These are phyloP conservation scores for Oscheius sp. DNA, from an alignment of 2,888 invertebrate genomes.

Conservation along the genomic window DNA sequence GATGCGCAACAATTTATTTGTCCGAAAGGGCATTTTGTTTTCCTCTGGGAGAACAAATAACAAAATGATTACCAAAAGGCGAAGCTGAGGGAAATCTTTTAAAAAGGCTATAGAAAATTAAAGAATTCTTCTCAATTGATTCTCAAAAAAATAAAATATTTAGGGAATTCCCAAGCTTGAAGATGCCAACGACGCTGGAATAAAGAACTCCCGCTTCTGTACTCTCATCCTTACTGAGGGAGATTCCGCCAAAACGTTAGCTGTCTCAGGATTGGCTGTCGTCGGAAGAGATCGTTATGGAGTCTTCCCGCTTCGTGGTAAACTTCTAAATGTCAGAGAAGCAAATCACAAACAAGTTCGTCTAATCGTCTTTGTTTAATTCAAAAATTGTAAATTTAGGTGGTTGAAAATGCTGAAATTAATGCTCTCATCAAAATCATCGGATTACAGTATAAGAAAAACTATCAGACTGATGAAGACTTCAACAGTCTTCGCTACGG, in stretches of 20 bases:
- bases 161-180: conserved; percentile 83
- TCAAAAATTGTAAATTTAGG: conserved; percentile 74
- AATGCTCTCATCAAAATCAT: conserved; percentile 94
- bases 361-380: neutral
- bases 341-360: conserved; percentile 87
- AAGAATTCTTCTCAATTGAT: too few species aligned
- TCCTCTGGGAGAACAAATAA: neutral
- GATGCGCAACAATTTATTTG: conserved; percentile 10
- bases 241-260: conserved; percentile 98
- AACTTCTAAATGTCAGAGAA: conserved; percentile 94
- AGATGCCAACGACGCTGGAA: conserved; percentile 96
- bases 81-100: conserved; percentile 6
- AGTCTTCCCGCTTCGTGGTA: conserved; percentile 94
- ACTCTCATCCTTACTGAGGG: conserved; percentile 98
- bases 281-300: conserved; percentile 78
- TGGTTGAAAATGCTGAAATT: conserved; percentile 95
- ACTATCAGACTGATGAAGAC: conserved; percentile 85
- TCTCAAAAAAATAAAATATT: neutral
- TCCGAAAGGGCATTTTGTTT: too few species aligned
- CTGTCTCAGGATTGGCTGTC: conserved; percentile 89
- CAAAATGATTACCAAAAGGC: conserved; percentile 22
- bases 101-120: too few species aligned
- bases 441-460: conserved; percentile 93
- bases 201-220: conserved; percentile 84
- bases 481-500: conserved; percentile 90